These are phyloP conservation scores for Drosophila gaucha DNA, from an alignment of 2,888 invertebrate genomes.

Conservation along the genomic window DNA sequence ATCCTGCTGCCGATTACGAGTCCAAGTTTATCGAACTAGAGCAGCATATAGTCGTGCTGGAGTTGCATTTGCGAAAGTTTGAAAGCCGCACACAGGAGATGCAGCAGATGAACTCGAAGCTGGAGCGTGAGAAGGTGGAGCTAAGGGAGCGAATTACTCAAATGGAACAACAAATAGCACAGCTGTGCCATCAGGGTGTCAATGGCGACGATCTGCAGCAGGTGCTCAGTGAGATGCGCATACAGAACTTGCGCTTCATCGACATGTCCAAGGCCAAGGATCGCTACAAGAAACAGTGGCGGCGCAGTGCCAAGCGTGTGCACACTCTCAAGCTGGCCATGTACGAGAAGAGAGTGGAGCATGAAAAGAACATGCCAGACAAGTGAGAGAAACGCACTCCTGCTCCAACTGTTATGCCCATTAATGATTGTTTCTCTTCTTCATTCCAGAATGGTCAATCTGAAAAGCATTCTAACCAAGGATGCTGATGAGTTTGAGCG, in stretches of 20 bases:
- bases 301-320: constrained; percentile 88
- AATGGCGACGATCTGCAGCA: constrained; percentile 87
- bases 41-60: constrained; percentile 56
- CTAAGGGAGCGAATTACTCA: constrained; percentile 65
- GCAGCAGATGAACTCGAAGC: constrained; percentile 82
- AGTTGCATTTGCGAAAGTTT: constrained; percentile 55
- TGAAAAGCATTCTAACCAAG: constrained; percentile 48
- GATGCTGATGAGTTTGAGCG: constrained; percentile 58
- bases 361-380: constrained; percentile 9
- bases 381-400: constrained; percentile 30
- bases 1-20: constrained; percentile 36
- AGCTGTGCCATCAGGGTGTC: constrained; percentile 19
- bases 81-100: constrained; percentile 84
- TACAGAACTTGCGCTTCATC: constrained; percentile 86
- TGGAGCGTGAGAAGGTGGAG: constrained; percentile 84
- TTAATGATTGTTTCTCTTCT: background rate
- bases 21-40: constrained; percentile 64
- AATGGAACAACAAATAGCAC: constrained; percentile 68
- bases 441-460: constrained; percentile 40
- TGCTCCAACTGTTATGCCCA: no score
- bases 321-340: constrained; percentile 86
- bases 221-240: constrained; percentile 87
- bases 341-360: constrained; percentile 46
- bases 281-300: constrained; percentile 92
- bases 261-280: constrained; percentile 88